A percentile compares a stretch with the other conserved stretches of the same genome.
phyloP scores from a whole-genome alignment of 2,888 invertebrate species.

The Apamea monoglypha region DNA sequence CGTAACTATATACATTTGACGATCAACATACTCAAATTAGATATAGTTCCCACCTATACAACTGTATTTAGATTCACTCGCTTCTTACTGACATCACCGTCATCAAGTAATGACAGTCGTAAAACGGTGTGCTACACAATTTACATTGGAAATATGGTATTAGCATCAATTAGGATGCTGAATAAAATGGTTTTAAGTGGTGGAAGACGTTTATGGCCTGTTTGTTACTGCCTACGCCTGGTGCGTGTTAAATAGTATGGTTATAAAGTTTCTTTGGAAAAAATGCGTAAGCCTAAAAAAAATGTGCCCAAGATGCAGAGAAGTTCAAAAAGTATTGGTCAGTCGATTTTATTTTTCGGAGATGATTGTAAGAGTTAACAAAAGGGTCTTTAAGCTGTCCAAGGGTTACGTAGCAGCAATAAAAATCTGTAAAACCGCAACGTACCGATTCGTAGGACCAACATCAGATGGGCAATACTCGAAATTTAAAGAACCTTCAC shows the following conservation, averaged over 20 bases:
- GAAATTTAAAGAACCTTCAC: too few relatives aligned
- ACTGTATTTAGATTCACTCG: conserved; percentile 33
- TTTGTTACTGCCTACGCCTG: conserved; percentile 20
- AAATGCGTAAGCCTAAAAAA: neutral
- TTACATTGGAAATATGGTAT: conserved; percentile 48
- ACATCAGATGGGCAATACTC: neutral
- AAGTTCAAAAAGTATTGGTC: neutral
- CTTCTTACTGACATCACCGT: conserved; percentile 40
- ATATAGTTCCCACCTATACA: conserved; percentile 33
- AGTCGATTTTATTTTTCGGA: neutral
- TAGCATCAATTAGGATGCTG: conserved; percentile 50
- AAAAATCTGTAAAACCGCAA: neutral
- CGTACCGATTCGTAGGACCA: neutral
- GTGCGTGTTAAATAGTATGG: conserved; percentile 14
- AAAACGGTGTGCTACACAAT: conserved; percentile 38
- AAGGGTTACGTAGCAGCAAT: neutral
- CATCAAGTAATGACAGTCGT: conserved; percentile 37
- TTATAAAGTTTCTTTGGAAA: neutral
- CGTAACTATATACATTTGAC: neutral
- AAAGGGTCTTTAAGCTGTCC: neutral
- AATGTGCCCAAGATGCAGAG: neutral
- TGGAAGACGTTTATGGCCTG: conserved; percentile 36
- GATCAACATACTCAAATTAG: neutral
- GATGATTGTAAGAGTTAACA: neutral
- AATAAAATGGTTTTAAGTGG: conserved; percentile 37